Percentiles rank a stretch among this genome's conserved stretches.
Evolutionary conservation across 2,113 vertebrate species (phyloP).

Genomic region (Hippocampus barbouri): DNA sequence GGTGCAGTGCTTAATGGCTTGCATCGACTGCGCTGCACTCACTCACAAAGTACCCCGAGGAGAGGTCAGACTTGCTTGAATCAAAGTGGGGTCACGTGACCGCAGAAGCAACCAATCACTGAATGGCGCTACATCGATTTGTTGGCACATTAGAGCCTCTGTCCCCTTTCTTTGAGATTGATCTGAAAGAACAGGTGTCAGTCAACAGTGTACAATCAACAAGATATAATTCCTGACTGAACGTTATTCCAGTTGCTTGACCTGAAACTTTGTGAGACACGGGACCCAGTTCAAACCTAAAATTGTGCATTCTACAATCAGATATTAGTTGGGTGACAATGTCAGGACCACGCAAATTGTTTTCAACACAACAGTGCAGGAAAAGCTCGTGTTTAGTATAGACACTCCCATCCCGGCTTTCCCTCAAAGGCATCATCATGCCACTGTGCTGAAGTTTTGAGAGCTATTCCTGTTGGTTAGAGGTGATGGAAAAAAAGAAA

Average conservation of each 20-base stretch:
- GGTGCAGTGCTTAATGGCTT: slow-evolving; percentile 30
- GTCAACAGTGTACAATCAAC: background rate
- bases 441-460: background rate
- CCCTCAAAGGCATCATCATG: background rate
- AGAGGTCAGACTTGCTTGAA: slow-evolving; percentile 48
- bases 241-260: too few species aligned
- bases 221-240: background rate
- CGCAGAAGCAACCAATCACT: slow-evolving; percentile 14
- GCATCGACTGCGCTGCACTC: slow-evolving; percentile 36
- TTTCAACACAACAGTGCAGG: too few species aligned
- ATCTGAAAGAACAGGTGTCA: background rate
- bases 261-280: too few species aligned
- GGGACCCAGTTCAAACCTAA: too few species aligned
- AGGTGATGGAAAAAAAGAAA: background rate
- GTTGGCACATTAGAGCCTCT: background rate
- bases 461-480: background rate
- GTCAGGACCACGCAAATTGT: background rate
- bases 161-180: background rate
- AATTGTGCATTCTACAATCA: background rate
- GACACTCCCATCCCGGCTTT: too few species aligned
- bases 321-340: background rate
- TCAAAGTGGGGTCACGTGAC: slow-evolving; percentile 25
- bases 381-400: too few species aligned
- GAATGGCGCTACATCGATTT: slow-evolving; percentile 24
- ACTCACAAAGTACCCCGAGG: slow-evolving; percentile 31